Conservation (phyloP, 2,888 invertebrate genomes). For the Monopis laevigella region DNA sequence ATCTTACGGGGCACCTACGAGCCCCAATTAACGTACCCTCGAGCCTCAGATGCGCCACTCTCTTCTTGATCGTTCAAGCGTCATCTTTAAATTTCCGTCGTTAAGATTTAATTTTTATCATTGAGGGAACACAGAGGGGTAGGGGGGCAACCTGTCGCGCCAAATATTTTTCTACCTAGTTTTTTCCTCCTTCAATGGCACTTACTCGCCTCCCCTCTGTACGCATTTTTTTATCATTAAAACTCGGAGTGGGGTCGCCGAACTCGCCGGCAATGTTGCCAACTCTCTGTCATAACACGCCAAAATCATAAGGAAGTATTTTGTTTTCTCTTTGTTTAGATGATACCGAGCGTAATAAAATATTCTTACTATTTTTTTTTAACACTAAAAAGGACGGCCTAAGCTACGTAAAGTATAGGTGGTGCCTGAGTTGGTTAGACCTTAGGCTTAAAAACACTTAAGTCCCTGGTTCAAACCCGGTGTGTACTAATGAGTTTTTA, state of each 20-base stretch:
- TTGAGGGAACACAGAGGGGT: constrained; percentile 27
- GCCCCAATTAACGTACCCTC: constrained; percentile 59
- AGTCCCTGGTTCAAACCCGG: too few species aligned
- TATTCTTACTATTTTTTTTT: too few species aligned
- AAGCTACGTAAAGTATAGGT: too few species aligned
- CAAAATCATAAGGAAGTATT: constrained; percentile 48
- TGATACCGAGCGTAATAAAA: background rate
- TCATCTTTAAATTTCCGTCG: constrained; percentile 69
- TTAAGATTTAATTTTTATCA: constrained; percentile 68
- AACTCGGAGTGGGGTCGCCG: constrained; percentile 63
- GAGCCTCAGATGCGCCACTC: constrained; percentile 60
- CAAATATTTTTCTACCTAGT: constrained; percentile 67
- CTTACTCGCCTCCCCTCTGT: constrained; percentile 61
- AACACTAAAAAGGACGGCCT: too few species aligned
- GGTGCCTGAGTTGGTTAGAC: too few species aligned
- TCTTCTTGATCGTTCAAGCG: constrained; percentile 65
- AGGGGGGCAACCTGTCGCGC: constrained; percentile 61
- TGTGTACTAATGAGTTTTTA: too few species aligned
- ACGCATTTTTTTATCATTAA: constrained; percentile 69
- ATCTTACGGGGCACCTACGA: constrained; percentile 27
- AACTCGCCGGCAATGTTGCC: constrained; percentile 46
- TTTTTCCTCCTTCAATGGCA: constrained; percentile 65
- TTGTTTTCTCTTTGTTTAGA: constrained; percentile 25
- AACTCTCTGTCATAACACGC: constrained; percentile 64
- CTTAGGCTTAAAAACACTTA: too few species aligned